Evolutionary conservation across 2,113 vertebrate genomes (phyloP).

Genomic region (Myrmecophaga tridactyla): DNA sequence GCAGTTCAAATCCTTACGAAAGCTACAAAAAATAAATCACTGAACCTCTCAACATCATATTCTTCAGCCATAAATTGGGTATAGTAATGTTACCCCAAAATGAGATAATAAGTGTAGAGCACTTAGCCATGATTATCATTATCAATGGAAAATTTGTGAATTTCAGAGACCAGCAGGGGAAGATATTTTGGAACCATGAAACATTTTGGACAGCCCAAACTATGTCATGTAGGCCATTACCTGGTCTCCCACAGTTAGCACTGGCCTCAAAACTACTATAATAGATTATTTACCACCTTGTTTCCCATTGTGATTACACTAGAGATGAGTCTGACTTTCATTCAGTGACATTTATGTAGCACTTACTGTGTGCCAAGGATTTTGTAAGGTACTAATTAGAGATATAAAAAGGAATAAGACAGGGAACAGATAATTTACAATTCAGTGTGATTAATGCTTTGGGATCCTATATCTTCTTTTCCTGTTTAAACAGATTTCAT

Average conservation of each 20-base stretch:
- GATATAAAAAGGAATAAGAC: slow-evolving; percentile 31
- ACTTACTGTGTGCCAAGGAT: slow-evolving; percentile 8
- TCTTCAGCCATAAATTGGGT: neutral
- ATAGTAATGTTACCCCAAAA: neutral
- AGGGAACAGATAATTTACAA: slow-evolving; percentile 28
- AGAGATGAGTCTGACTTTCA: slow-evolving; percentile 1
- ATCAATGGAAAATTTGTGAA: neutral
- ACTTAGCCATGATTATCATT: neutral
- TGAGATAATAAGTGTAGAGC: neutral
- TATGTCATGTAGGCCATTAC: neutral
- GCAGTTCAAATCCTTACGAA: neutral
- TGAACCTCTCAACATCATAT: neutral
- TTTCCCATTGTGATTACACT: neutral
- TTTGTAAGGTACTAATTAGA: slow-evolving; percentile 33
- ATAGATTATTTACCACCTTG: neutral
- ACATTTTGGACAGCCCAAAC: neutral
- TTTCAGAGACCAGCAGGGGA: neutral
- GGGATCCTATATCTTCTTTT: neutral
- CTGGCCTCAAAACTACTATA: neutral
- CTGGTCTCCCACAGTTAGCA: neutral
- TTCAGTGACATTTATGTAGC: slow-evolving; percentile 32
- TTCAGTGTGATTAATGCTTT: slow-evolving; percentile 16
- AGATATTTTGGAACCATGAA: neutral
- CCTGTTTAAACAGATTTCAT: neutral
- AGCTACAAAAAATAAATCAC: neutral